A percentile compares a stretch with the other conserved stretches of the same genome.
Evolutionary conservation across 2,888 invertebrate genomes (phyloP).

Genomic region (Platycheirus albimanus): DNA sequence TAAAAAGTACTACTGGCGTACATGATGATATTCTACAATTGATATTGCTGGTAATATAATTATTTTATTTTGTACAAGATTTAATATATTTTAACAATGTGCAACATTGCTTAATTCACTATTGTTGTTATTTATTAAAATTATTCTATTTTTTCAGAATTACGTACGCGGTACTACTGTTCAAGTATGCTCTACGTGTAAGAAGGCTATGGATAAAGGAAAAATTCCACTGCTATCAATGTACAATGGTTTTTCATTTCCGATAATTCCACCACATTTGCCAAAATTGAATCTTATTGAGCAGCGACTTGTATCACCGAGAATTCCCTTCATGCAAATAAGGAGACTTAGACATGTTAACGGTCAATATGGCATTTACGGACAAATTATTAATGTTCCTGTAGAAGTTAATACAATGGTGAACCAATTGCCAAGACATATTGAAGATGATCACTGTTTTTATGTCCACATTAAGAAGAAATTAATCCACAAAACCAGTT

Average conservation of each 20-base stretch:
- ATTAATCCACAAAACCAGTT: conserved; percentile 57
- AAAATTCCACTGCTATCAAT: no score
- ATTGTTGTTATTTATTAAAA: no score
- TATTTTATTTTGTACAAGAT: no score
- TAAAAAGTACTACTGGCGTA: no score
- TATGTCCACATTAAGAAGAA: conserved; percentile 60
- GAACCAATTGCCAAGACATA: conserved; percentile 76
- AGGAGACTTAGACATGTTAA: conserved; percentile 62
- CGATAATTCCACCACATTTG: conserved; percentile 59
- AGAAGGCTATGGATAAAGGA: no score
- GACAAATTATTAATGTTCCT: conserved; percentile 81
- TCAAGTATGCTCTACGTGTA: no score
- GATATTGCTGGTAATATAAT: no score
- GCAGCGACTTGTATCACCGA: conserved; percentile 48
- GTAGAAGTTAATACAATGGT: conserved; percentile 79
- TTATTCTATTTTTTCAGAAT: no score
- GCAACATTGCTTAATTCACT: no score
- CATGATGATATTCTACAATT: no score
- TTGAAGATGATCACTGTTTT: conserved; percentile 40
- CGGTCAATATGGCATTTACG: conserved; percentile 78
- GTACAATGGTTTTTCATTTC: conserved; percentile 31
- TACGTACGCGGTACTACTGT: no score
- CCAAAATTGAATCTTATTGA: conserved; percentile 34
- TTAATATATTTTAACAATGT: no score
- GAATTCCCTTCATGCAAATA: conserved; percentile 57